These are phyloP conservation scores for Drosophila lacteicornis DNA, from an alignment of 1,140 invertebrate species.

Conservation along the genomic window DNA sequence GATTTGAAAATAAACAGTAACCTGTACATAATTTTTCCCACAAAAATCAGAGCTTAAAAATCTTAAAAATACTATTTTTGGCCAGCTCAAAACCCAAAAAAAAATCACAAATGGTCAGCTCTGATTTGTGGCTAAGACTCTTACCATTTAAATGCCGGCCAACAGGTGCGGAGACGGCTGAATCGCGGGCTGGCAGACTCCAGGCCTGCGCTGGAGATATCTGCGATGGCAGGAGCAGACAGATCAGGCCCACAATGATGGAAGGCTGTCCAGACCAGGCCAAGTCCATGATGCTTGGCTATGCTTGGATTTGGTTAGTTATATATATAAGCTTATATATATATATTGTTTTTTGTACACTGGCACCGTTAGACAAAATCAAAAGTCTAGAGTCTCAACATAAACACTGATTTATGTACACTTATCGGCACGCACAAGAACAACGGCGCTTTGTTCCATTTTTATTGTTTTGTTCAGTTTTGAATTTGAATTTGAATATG, in stretches of 20 bases:
- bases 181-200: conserved; percentile 53
- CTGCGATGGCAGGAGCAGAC: conserved; percentile 46
- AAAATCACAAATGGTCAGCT: background rate
- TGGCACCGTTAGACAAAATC: conserved; percentile 55
- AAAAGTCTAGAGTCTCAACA: conserved; percentile 43
- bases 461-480: conserved; percentile 22
- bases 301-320: background rate
- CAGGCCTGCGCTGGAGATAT: conserved; percentile 48
- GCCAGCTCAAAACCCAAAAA: background rate
- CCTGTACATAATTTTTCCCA: too few species aligned
- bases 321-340: background rate
- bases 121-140: conserved; percentile 16
- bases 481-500: conserved; percentile 1
- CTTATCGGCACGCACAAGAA: conserved; percentile 66
- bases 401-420: conserved; percentile 60
- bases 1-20: too few species aligned
- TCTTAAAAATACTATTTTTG: background rate
- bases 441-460: conserved; percentile 78
- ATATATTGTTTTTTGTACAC: conserved; percentile 5
- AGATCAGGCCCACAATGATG: conserved; percentile 43
- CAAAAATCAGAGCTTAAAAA: too few species aligned
- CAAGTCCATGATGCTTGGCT: conserved; percentile 38
- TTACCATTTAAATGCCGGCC: conserved; percentile 74
- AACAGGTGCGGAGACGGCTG: conserved; percentile 29
- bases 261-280: conserved; percentile 64